Evolutionary conservation across 2,888 invertebrate genomes (phyloP).

Genomic region (Lochmaea capreae): DNA sequence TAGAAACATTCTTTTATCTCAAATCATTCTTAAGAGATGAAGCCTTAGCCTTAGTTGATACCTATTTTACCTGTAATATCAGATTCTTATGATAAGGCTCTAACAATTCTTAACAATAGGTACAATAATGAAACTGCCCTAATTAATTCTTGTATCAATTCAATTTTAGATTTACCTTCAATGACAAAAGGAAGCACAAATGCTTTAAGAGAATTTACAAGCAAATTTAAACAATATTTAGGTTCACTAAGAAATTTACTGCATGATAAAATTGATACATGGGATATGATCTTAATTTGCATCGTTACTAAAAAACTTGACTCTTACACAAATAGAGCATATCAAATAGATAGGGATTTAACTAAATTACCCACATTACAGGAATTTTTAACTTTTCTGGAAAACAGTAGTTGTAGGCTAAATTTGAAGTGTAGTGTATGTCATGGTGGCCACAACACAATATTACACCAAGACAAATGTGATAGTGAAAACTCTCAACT

Average conservation of each 20-base stretch:
- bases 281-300: neutral
- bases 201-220: neutral
- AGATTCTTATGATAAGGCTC: too few relatives aligned
- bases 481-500: too few relatives aligned
- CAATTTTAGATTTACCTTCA: too few relatives aligned
- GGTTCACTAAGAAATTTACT: neutral
- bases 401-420: neutral
- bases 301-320: neutral
- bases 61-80: too few relatives aligned
- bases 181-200: too few relatives aligned
- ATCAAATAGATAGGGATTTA: neutral
- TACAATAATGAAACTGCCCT: too few relatives aligned
- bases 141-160: too few relatives aligned
- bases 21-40: too few relatives aligned
- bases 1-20: too few relatives aligned
- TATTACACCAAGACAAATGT: neutral
- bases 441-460: neutral
- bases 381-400: neutral
- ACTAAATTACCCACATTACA: neutral
- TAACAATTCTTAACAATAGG: too few relatives aligned
- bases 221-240: neutral
- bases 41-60: too few relatives aligned
- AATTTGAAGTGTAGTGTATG: neutral
- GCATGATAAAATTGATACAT: neutral
- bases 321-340: constrained; percentile 3